Percentiles rank a stretch among this genome's conserved stretches.
phyloP scores from a whole-genome alignment of 2,888 invertebrate genomes.

The Caenorhabditis sp. region DNA sequence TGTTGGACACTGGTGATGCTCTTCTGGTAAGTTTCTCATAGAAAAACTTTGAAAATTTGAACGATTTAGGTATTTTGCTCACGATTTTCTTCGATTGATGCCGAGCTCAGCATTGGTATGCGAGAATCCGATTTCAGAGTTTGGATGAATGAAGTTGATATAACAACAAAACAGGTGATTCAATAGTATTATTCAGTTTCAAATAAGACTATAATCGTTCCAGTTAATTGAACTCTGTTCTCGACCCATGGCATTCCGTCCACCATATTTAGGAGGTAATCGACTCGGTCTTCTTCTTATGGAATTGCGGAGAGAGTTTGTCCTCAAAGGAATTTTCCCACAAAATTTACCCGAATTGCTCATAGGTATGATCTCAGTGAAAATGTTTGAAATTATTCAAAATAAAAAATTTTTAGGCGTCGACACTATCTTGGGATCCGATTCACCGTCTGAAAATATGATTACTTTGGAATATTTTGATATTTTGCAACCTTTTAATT shows the following conservation, averaged over 20 bases:
- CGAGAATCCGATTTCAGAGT: constrained; percentile 65
- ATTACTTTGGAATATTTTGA: constrained; percentile 61
- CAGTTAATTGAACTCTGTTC: constrained; percentile 63
- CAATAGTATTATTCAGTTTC: not conserved
- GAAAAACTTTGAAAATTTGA: not conserved
- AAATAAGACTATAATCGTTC: not conserved
- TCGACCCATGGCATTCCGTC: constrained; percentile 67
- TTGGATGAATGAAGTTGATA: constrained; percentile 54
- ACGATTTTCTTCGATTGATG: constrained; percentile 63
- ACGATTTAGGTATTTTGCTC: constrained; percentile 61
- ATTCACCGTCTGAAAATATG: constrained; percentile 68
- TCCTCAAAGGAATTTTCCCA: constrained; percentile 61
- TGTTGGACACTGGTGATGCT: constrained; percentile 67
- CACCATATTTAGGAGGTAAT: constrained; percentile 70
- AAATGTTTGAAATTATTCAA: not conserved
- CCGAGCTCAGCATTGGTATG: constrained; percentile 68
- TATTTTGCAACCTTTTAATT: constrained; percentile 57
- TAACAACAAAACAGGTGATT: constrained; percentile 60
- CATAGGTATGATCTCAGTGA: constrained; percentile 27
- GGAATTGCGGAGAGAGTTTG: constrained; percentile 69
- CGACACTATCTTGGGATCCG: constrained; percentile 65
- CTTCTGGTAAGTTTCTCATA: constrained; percentile 53
- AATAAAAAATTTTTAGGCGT: constrained; percentile 25
- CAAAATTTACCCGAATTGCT: constrained; percentile 63
- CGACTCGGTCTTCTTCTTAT: constrained; percentile 69